These are phyloP conservation scores for Cheilosia soror DNA, from an alignment of 2,888 invertebrate species.

Conservation along the genomic window DNA sequence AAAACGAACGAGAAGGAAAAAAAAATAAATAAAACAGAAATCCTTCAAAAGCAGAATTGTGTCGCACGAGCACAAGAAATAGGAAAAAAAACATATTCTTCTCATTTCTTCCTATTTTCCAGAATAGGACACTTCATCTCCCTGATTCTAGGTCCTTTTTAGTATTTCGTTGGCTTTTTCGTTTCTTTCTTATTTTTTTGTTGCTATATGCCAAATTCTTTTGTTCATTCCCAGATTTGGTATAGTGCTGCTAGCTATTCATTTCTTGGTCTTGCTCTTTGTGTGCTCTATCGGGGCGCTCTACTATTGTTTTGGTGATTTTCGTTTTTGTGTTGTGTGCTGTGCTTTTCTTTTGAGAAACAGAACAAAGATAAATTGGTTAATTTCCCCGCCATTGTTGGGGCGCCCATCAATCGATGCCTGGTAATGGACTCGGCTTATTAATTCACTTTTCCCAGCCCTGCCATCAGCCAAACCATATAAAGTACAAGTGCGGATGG, in stretches of 20 bases:
- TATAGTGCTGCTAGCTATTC: constrained; percentile 58
- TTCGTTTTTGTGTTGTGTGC: constrained; percentile 76
- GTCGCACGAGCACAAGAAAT: constrained; percentile 79
- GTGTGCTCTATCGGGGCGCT: constrained; percentile 17
- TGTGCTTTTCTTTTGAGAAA: constrained; percentile 73
- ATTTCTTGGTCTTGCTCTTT: constrained; percentile 37
- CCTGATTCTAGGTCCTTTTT: constrained; percentile 66
- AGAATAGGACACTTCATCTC: constrained; percentile 63
- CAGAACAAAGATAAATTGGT: constrained; percentile 83
- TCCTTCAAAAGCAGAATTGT: constrained; percentile 82
- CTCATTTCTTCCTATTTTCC: constrained; percentile 58
- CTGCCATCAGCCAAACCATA: neutral
- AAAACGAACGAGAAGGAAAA: constrained; percentile 27
- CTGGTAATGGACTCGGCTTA: constrained; percentile 83
- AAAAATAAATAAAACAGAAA: constrained; percentile 62
- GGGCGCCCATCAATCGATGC: constrained; percentile 83
- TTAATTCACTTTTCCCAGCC: constrained; percentile 77
- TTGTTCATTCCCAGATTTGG: constrained; percentile 69
- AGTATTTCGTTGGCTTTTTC: constrained; percentile 65
- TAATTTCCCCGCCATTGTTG: constrained; percentile 83
- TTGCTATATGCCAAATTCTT: constrained; percentile 66
- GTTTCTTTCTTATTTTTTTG: constrained; percentile 57
- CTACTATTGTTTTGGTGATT: constrained; percentile 59
- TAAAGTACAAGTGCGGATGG: constrained; percentile 3
- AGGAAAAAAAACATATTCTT: constrained; percentile 75